phyloP scores from a whole-genome alignment of 2,888 invertebrate species.

The Augiades crinisus region DNA sequence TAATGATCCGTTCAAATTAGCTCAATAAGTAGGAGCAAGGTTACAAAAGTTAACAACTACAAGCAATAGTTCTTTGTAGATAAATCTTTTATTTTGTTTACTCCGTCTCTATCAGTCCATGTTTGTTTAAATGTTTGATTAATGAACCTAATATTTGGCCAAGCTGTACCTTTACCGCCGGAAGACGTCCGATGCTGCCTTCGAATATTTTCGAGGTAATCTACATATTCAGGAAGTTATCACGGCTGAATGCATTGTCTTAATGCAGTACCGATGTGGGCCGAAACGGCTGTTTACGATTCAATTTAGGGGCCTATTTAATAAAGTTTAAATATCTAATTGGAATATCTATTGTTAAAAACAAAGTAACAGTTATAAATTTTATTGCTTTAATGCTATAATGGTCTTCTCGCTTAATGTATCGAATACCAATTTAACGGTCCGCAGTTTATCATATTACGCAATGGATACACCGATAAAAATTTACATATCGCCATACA shows the following conservation, averaged over 20 bases:
- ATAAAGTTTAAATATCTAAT: background rate
- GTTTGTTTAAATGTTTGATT: conserved; percentile 3
- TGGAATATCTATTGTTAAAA: background rate
- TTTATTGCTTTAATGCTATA: no score
- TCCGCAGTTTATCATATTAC: conserved; percentile 14
- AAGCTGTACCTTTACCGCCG: background rate
- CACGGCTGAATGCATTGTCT: background rate
- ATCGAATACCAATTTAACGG: background rate
- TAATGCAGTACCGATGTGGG: background rate
- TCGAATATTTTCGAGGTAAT: conserved; percentile 11
- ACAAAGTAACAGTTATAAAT: background rate
- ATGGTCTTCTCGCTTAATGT: background rate
- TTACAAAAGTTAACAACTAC: no score
- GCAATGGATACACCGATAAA: background rate
- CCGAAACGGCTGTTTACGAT: background rate
- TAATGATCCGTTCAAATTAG: no score
- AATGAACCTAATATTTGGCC: conserved; percentile 8
- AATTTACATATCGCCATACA: background rate
- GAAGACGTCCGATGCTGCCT: conserved; percentile 8
- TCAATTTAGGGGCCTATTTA: background rate
- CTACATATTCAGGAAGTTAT: conserved; percentile 17
- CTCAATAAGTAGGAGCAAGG: no score
- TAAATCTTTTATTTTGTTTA: conserved; percentile 17
- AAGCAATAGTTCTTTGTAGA: no score
- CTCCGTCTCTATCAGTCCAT: background rate